Evolutionary conservation across 2,888 invertebrate genomes (phyloP).

Genomic region (Agrotis ipsilon): DNA sequence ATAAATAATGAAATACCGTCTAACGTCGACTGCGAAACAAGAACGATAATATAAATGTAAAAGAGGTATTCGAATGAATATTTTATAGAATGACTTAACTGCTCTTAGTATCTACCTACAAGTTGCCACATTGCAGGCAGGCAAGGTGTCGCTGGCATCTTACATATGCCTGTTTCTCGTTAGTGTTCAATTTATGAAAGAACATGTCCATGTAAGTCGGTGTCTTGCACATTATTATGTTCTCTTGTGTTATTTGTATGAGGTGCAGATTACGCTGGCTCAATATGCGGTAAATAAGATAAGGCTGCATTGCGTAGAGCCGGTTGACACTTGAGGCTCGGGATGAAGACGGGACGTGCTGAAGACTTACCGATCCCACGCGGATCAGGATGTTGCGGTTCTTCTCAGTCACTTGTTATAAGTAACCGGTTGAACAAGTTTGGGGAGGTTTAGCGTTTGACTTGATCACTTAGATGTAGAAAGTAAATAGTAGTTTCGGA

Average conservation of each 20-base stretch:
- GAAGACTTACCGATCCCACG: slow-evolving; percentile 81
- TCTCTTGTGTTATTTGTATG: slow-evolving; percentile 51
- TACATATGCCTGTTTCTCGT: slow-evolving; percentile 50
- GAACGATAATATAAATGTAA: slow-evolving; percentile 75
- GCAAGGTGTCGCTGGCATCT: slow-evolving; percentile 22
- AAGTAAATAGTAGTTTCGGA: not conserved
- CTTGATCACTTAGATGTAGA: slow-evolving; percentile 36
- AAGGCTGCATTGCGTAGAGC: slow-evolving; percentile 80
- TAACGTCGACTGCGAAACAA: slow-evolving; percentile 56
- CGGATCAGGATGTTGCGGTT: slow-evolving; percentile 84
- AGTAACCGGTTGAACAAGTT: slow-evolving; percentile 73
- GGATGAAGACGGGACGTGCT: slow-evolving; percentile 69
- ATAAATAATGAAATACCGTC: slow-evolving; percentile 47
- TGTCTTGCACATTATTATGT: slow-evolving; percentile 21
- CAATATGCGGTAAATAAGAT: slow-evolving; percentile 76
- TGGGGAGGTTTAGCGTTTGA: slow-evolving; percentile 68
- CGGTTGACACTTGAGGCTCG: slow-evolving; percentile 85
- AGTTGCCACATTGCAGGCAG: slow-evolving; percentile 54
- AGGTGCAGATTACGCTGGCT: slow-evolving; percentile 66
- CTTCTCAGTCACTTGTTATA: slow-evolving; percentile 75
- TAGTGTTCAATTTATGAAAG: slow-evolving; percentile 53
- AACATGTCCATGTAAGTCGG: slow-evolving; percentile 25
- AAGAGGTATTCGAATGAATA: slow-evolving; percentile 75
- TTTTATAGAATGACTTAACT: slow-evolving; percentile 71
- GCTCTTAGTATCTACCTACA: slow-evolving; percentile 45